Evolutionary conservation across 2,113 vertebrate genomes (phyloP).

Genomic region (Echinops telfairi): DNA sequence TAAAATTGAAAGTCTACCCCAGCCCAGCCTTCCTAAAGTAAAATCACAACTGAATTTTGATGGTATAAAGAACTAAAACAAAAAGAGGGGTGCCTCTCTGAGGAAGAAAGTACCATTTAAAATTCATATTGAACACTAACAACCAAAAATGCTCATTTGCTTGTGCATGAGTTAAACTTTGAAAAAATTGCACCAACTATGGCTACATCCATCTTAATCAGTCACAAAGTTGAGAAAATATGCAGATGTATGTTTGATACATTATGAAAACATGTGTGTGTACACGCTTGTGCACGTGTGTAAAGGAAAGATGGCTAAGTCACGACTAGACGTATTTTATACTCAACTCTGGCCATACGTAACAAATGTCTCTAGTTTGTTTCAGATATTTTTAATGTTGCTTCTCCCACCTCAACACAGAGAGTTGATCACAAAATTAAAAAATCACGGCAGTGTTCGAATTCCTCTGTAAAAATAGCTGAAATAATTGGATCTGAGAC

Average conservation of each 20-base stretch:
- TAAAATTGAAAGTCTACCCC: constrained; percentile 10
- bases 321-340: not conserved
- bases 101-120: not conserved
- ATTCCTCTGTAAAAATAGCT: not conserved
- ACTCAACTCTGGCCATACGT: not conserved
- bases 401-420: not conserved
- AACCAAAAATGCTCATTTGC: not conserved
- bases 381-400: not conserved
- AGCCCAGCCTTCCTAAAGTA: not conserved
- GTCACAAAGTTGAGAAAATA: not conserved
- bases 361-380: not conserved
- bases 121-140: not conserved
- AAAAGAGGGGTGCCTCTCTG: not conserved
- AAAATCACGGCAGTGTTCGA: not conserved
- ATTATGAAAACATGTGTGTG: not conserved
- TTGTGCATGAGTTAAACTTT: constrained; percentile 30
- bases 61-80: not conserved
- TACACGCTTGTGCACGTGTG: not conserved
- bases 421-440: not conserved
- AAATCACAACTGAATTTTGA: not conserved
- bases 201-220: not conserved
- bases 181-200: not conserved
- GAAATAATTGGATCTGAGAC: not conserved
- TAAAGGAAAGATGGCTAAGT: not conserved
- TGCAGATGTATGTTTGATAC: not conserved